These are phyloP conservation scores for Semnornis frantzii DNA, from an alignment of 2,113 vertebrate genomes.

Conservation along the genomic window DNA sequence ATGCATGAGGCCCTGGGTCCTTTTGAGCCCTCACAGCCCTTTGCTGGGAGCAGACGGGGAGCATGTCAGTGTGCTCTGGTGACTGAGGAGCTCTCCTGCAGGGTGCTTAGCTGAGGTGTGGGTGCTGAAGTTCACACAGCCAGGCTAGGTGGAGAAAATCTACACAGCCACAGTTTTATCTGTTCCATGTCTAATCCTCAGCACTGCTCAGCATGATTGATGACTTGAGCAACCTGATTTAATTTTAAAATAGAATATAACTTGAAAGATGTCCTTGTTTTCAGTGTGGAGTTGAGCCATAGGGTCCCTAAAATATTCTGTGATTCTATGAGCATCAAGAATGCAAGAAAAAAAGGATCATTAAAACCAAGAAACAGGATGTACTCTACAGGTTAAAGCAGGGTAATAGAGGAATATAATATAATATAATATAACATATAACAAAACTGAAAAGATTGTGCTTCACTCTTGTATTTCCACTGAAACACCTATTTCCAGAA, in stretches of 20 bases:
- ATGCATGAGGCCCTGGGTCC: background rate
- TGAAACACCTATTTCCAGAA: background rate
- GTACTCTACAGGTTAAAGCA: background rate
- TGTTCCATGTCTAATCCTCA: background rate
- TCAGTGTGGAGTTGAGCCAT: background rate
- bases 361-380: background rate
- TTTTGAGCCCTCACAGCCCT: background rate
- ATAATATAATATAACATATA: background rate
- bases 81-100: background rate
- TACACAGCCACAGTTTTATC: background rate
- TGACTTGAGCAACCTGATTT: background rate
- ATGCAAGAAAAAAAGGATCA: background rate
- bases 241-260: background rate
- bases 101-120: background rate
- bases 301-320: background rate
- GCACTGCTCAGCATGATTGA: background rate
- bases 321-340: background rate
- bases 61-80: fast-evolving
- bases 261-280: background rate
- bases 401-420: background rate
- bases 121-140: background rate
- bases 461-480: background rate
- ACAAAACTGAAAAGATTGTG: background rate
- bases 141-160: background rate
- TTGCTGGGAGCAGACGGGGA: background rate